Conservation (phyloP, 2,113 vertebrate species). For the Halichoerus grypus region DNA sequence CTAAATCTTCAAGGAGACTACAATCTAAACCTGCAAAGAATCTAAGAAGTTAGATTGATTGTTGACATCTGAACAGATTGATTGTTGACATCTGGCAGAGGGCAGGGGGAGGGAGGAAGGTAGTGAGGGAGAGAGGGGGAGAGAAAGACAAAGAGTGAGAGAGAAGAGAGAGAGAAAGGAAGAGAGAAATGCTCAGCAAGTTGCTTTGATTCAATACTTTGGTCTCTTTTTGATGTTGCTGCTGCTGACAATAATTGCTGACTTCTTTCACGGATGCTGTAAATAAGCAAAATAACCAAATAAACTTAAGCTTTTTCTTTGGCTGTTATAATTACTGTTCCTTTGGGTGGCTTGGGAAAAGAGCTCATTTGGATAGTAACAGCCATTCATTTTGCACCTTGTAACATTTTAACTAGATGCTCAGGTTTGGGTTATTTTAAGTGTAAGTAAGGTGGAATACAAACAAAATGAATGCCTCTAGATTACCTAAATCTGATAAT, state of each 20-base stretch:
- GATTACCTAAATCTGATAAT: not conserved
- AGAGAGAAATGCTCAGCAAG: constrained; percentile 79
- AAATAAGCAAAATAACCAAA: constrained; percentile 67
- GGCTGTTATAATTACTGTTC: constrained; percentile 85
- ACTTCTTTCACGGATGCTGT: constrained; percentile 84
- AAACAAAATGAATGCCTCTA: not conserved
- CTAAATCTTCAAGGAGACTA: constrained; percentile 90
- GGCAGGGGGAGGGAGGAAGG: accelerated
- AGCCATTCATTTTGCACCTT: constrained; percentile 83
- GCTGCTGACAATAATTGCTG: constrained; percentile 85
- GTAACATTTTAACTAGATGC: constrained; percentile 81
- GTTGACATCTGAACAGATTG: constrained; percentile 79
- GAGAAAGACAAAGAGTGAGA: not conserved
- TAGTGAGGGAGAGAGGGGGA: constrained; percentile 39
- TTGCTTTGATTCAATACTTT: constrained; percentile 81
- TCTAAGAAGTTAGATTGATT: constrained; percentile 86
- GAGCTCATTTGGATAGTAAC: constrained; percentile 76
- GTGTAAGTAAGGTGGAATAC: not conserved
- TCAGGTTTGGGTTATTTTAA: constrained; percentile 70
- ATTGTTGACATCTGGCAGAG: constrained; percentile 79
- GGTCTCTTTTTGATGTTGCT: constrained; percentile 87
- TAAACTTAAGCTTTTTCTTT: constrained; percentile 81
- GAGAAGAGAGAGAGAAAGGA: not conserved
- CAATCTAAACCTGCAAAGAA: constrained; percentile 91
- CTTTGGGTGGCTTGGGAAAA: constrained; percentile 64